phyloP scores from a whole-genome alignment of 2,888 invertebrate genomes.

The Hirtodrosophila trivittata region DNA sequence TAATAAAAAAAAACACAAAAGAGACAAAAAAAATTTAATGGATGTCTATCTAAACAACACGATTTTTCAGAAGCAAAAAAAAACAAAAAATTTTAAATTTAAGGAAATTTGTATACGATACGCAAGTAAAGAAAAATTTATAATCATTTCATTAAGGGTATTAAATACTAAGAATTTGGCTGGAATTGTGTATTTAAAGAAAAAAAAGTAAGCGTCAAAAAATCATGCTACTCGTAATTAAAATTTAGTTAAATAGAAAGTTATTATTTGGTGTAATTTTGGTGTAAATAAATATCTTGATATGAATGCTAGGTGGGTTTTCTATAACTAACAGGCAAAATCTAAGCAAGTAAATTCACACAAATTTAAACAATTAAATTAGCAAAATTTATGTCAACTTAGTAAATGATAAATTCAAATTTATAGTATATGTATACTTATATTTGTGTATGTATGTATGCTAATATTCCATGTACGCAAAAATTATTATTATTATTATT shows the following conservation, averaged over 20 bases:
- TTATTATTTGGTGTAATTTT: slow-evolving; percentile 63
- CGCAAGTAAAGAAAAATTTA: slow-evolving; percentile 48
- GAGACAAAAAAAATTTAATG: slow-evolving; percentile 24
- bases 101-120: slow-evolving; percentile 74
- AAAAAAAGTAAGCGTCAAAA: slow-evolving; percentile 15
- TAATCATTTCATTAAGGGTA: slow-evolving; percentile 44
- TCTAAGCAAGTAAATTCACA: slow-evolving; percentile 25
- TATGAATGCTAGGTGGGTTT: slow-evolving; percentile 71
- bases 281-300: slow-evolving; percentile 59
- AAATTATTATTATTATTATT: slow-evolving; percentile 37
- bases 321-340: slow-evolving; percentile 48
- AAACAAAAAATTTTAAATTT: slow-evolving; percentile 32
- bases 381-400: slow-evolving; percentile 78
- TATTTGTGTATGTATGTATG: slow-evolving; percentile 68
- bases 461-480: slow-evolving; percentile 47
- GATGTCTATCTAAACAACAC: slow-evolving; percentile 43
- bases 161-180: slow-evolving; percentile 52
- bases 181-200: slow-evolving; percentile 39
- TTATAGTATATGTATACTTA: slow-evolving; percentile 66
- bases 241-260: slow-evolving; percentile 51
- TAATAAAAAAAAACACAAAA: slow-evolving; percentile 25
- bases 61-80: slow-evolving; percentile 34
- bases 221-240: slow-evolving; percentile 8
- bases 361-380: slow-evolving; percentile 58
- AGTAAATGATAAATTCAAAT: slow-evolving; percentile 76